These are phyloP conservation scores for Scaptodrosophila latifasciaeformis DNA, from an alignment of 2,888 invertebrate genomes.

Conservation along the genomic window DNA sequence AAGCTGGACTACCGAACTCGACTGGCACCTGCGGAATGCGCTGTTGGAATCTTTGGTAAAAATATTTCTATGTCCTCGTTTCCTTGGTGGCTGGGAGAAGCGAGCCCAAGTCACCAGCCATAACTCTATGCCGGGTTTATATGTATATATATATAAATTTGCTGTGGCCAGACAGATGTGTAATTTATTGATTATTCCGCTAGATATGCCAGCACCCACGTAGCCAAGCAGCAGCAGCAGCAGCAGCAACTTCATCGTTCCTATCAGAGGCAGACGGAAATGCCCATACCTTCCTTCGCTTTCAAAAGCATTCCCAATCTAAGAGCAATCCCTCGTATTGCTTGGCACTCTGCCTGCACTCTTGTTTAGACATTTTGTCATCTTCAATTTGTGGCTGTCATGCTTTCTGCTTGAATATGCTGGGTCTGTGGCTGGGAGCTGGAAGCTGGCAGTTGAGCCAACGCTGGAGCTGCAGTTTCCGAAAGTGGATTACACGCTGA, in stretches of 20 bases:
- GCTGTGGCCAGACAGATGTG: constrained; percentile 72
- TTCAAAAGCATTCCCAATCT: too few relatives aligned
- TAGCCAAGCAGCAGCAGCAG: too few relatives aligned
- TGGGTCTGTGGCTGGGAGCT: background rate
- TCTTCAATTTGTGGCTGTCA: constrained; percentile 71
- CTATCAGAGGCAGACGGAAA: too few relatives aligned
- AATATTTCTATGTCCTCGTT: constrained; percentile 55
- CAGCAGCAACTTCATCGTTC: too few relatives aligned
- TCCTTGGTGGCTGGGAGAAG: background rate
- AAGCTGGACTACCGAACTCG: constrained; percentile 9
- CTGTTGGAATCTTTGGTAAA: constrained; percentile 61
- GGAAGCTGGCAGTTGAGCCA: constrained; percentile 9
- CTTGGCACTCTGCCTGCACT: constrained; percentile 24
- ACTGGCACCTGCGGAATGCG: constrained; percentile 63
- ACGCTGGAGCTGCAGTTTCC: constrained; percentile 53
- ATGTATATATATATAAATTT: constrained; percentile 41
- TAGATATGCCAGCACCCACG: constrained; percentile 44
- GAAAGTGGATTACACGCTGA: constrained; percentile 68
- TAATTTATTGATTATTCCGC: constrained; percentile 73
- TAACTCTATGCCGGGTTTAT: constrained; percentile 35
- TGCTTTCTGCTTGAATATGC: constrained; percentile 36
- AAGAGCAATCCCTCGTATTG: too few relatives aligned
- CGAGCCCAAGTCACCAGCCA: constrained; percentile 28
- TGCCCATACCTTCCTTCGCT: too few relatives aligned
- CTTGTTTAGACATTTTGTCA: constrained; percentile 70